A percentile compares a stretch with the other conserved stretches of the same genome.
phyloP scores from a whole-genome alignment of 2,113 vertebrate genomes.

The Regulus satrapa region DNA sequence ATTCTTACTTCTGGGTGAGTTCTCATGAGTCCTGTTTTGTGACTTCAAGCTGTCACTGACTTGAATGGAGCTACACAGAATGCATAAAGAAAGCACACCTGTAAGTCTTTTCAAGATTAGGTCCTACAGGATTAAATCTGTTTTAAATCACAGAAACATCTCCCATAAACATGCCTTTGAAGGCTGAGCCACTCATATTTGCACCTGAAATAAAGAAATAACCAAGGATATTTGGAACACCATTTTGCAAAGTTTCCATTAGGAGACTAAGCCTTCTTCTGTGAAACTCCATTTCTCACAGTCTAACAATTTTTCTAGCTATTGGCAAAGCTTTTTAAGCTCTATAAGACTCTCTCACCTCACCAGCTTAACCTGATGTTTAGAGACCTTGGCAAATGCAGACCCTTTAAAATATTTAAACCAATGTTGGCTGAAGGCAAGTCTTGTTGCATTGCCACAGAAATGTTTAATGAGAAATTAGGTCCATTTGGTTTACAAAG shows the following conservation, averaged over 20 bases:
- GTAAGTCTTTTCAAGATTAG: neutral
- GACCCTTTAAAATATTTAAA: conserved; percentile 64
- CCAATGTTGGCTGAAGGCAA: conserved; percentile 18
- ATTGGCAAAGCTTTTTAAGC: neutral
- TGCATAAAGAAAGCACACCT: neutral
- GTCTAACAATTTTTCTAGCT: neutral
- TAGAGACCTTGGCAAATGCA: conserved; percentile 31
- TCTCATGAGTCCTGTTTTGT: neutral
- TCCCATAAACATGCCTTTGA: neutral
- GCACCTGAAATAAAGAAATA: neutral
- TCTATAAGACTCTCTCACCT: neutral
- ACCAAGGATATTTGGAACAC: neutral
- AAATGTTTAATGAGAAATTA: conserved; percentile 15
- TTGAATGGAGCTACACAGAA: neutral
- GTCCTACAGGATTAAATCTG: neutral
- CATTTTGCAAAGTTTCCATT: neutral
- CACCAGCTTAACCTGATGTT: neutral
- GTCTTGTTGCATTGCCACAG: conserved; percentile 19
- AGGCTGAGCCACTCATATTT: neutral
- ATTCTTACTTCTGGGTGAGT: neutral
- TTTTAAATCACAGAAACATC: neutral
- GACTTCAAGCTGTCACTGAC: neutral
- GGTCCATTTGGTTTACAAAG: neutral
- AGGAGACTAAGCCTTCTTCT: neutral
- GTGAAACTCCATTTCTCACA: neutral